Conservation (phyloP, 2,113 vertebrate genomes). For the Nestor notabilis region DNA sequence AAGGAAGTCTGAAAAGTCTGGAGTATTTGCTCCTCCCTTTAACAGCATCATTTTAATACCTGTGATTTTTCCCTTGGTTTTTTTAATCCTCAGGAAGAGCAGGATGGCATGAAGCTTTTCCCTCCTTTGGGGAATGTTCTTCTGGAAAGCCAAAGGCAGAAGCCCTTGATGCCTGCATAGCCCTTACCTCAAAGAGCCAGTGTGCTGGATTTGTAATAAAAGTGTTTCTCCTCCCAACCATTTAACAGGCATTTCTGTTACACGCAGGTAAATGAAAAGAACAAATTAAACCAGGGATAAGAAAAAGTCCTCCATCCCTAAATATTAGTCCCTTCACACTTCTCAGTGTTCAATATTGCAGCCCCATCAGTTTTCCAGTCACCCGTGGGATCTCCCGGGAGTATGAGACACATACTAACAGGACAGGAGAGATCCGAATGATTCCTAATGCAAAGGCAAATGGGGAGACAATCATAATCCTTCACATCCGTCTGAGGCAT, state of each 20-base stretch:
- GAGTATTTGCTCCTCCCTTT: not conserved
- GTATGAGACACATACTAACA: not conserved
- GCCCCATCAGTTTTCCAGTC: not conserved
- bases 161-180: not conserved
- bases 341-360: not conserved
- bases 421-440: not conserved
- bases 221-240: not conserved
- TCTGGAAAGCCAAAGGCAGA: not conserved
- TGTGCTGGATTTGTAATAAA: not conserved
- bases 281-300: not conserved
- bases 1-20: not conserved
- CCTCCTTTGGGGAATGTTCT: not conserved
- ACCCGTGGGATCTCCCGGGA: not conserved
- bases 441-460: not conserved
- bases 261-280: conserved; percentile 3
- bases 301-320: not conserved
- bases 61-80: not conserved
- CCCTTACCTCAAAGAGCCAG: not conserved
- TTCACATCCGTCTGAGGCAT: not conserved
- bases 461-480: not conserved
- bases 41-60: not conserved
- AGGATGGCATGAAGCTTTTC: not conserved
- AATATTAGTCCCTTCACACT: not conserved
- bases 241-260: not conserved
- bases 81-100: not conserved